Conservation (phyloP, 2,888 invertebrate genomes). For the Patella ulyssiponensis region DNA sequence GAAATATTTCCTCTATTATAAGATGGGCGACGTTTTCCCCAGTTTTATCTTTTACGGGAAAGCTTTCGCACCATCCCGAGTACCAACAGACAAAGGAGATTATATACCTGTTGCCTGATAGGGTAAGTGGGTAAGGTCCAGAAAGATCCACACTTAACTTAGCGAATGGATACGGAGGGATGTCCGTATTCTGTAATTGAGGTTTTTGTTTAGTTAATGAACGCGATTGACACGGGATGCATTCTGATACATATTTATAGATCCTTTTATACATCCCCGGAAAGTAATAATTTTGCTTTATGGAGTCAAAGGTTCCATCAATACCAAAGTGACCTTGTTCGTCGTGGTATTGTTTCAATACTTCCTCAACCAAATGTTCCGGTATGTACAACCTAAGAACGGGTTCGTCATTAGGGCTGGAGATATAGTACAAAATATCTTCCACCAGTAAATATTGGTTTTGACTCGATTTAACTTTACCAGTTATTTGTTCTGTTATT, state of each 20-base stretch:
- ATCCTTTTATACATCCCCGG: conserved; percentile 14
- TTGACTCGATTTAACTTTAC: background rate
- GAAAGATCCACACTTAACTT: conserved; percentile 22
- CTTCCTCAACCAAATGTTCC: background rate
- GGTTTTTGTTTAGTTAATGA: conserved; percentile 11
- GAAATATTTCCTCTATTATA: conserved; percentile 31
- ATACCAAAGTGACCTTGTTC: conserved; percentile 15
- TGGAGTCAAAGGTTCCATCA: background rate
- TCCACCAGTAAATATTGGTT: background rate
- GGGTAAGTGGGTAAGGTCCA: conserved; percentile 15
- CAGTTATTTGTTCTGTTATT: background rate
- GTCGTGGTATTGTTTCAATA: conserved; percentile 19
- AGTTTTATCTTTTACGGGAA: conserved; percentile 27
- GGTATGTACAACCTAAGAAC: conserved; percentile 5
- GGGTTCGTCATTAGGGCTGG: background rate
- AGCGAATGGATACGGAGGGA: conserved; percentile 19
- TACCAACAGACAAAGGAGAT: background rate
- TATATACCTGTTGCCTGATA: conserved; percentile 22
- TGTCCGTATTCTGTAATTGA: conserved; percentile 15
- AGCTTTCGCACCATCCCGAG: conserved; percentile 24
- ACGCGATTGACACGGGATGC: conserved; percentile 18
- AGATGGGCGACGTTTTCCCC: conserved; percentile 30
- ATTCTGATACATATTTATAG: conserved; percentile 13
- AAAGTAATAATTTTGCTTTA: conserved; percentile 22
- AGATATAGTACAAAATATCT: conserved; percentile 3